Conservation (phyloP, 1,140 invertebrate species). For the Lepidostoma basale region DNA sequence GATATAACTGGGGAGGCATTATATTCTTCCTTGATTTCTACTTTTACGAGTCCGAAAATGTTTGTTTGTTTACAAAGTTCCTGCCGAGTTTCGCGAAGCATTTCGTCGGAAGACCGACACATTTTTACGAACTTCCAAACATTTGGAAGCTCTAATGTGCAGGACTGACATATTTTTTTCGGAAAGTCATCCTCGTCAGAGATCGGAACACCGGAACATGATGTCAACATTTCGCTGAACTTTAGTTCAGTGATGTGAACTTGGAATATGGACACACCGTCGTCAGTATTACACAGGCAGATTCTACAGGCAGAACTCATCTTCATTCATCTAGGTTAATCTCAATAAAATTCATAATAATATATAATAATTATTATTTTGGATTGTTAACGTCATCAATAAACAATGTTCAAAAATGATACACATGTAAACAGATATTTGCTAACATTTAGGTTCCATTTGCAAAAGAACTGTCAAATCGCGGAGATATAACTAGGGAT, state of each 20-base stretch:
- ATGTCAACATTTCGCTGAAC: slow-evolving; percentile 16
- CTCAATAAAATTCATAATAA: too few species aligned
- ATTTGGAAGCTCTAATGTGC: slow-evolving; percentile 3
- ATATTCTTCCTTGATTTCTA: slow-evolving; percentile 27
- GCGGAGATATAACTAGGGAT: too few species aligned
- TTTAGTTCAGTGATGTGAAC: neutral
- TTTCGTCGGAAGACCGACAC: slow-evolving; percentile 15
- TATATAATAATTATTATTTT: too few species aligned
- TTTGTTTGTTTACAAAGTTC: neutral
- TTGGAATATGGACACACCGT: slow-evolving; percentile 4
- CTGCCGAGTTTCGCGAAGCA: neutral
- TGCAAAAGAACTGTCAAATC: too few species aligned
- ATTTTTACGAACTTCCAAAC: slow-evolving; percentile 28
- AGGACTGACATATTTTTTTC: slow-evolving; percentile 13
- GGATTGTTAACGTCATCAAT: too few species aligned
- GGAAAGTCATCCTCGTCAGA: slow-evolving; percentile 2
- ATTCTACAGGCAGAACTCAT: neutral
- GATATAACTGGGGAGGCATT: neutral
- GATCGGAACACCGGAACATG: neutral
- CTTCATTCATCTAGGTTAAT: too few species aligned
- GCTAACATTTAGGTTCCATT: too few species aligned
- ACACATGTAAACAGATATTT: too few species aligned
- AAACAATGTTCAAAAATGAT: too few species aligned
- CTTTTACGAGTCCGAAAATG: neutral
- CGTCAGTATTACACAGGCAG: neutral